Evolutionary conservation across 2,113 vertebrate species (phyloP), one percentile per base, ranked within the genome.

Genomic region (Cololabis saira): DNA sequence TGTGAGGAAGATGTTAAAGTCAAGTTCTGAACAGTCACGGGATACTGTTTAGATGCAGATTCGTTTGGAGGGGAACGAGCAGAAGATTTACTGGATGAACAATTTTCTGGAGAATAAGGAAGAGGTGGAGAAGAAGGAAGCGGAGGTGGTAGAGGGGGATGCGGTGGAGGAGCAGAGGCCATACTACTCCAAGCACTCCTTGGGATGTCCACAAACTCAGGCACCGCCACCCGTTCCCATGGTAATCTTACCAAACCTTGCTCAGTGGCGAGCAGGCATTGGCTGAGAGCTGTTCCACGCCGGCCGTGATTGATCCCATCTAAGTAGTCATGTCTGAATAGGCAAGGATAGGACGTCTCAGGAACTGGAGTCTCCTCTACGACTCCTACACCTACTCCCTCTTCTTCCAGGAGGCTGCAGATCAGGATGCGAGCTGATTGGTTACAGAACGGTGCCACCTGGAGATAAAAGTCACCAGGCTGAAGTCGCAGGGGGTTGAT

Each of bases 381-480:
- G 27, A 78, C 0, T 81, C 83, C 82, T 68, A 37, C 40, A 17
- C 17, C 13, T 15, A 87, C 68, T 13, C 60, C 81, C 54, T 94
- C 92, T 67, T 96, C 95, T 3, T 58, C 60, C 57, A 95, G 91
- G 47, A 97, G 94, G 61, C 92, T 94, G 78, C 95, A 95, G 76
- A 96, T 9, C 5, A 90, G 81, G 21, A 98, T 91, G 64, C 94
- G 90, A 0, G 92, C 95, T 0, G 92, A 84, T 67, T 95, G 95
- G 75, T 95, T 90, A 65, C 92, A 88, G 13, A 85, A 92, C 4
- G 93, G 91, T 55, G 91, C 93, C 0, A 95, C 96, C 57, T 96
- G 96, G 56, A 97, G 93, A 90, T 95, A 97, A 77, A 98, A 96
- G 89, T 98, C 96, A 58, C 95, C 91, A 0, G 92, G 93, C 12